Percentiles rank a stretch among this genome's conserved stretches.
Conservation (phyloP, 2,113 vertebrate genomes). For the Nanorana parkeri region DNA sequence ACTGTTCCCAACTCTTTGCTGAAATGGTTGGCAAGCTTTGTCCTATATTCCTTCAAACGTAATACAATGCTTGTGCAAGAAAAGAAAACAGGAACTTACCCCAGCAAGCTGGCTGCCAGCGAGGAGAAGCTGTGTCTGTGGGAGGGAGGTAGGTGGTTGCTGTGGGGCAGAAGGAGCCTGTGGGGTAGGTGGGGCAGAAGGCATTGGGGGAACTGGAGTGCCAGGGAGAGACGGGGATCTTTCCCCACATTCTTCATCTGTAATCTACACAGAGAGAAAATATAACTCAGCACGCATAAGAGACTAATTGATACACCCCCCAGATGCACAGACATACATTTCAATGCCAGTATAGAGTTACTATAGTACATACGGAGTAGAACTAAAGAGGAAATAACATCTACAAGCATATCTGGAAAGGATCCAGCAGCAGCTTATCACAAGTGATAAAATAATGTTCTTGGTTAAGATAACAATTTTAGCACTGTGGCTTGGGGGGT, state of each 20-base stretch:
- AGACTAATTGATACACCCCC: not conserved
- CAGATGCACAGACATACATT: not conserved
- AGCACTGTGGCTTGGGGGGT: too few species aligned
- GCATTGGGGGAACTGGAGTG: not conserved
- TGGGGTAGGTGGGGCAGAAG: slow-evolving; percentile 35
- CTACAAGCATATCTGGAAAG: too few species aligned
- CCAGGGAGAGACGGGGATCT: not conserved
- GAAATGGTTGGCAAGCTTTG: too few species aligned
- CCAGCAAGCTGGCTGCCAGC: slow-evolving; percentile 88
- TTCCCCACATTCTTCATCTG: slow-evolving; percentile 25
- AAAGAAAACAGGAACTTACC: slow-evolving; percentile 70
- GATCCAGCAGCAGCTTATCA: too few species aligned
- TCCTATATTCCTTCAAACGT: too few species aligned
- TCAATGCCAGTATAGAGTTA: too few species aligned
- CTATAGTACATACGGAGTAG: too few species aligned
- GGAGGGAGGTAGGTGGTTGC: slow-evolving; percentile 81
- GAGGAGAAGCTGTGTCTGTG: slow-evolving; percentile 90
- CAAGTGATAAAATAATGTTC: too few species aligned
- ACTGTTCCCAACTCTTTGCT: too few species aligned
- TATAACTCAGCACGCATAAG: not conserved
- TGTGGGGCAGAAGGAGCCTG: slow-evolving; percentile 70
- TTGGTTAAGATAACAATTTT: too few species aligned
- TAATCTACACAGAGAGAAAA: slow-evolving; percentile 23
- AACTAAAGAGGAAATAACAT: too few species aligned
- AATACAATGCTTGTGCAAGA: too few species aligned